Evolutionary conservation across 2,113 vertebrate species (phyloP), one percentile per base, ranked within the genome.

Genomic region (Ceratotherium simum): DNA sequence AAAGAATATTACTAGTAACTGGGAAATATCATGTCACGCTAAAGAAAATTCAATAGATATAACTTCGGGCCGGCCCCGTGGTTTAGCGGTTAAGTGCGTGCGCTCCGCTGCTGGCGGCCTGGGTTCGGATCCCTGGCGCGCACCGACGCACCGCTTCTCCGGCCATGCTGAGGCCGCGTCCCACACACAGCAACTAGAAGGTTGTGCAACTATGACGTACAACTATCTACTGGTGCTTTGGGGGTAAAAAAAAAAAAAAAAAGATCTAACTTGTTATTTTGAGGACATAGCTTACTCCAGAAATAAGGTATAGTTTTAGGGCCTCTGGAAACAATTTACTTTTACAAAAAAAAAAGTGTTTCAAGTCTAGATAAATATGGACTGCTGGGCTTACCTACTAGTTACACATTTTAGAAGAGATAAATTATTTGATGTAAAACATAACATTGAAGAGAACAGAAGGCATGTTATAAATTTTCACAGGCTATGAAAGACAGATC

Each of bases 1-100:
- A 92, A 89, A 62, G n/a, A 93, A 75, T 82, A 89, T 14, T 69
- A 70, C 58, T 39, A 96, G 70, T 58, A 91, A 91, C 31, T 76
- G 39, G 27, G 51, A 87, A 96, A 62, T 46, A 54, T 58, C 48
- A 87, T 54, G 25, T 69, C 69, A 72, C n/a, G 46, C 23, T 42
- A 87, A 48, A 58, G 60, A 97, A 39, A 93, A 87, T 90, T 94
- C 67, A 91, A 62, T 7, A 86, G 42, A 64, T 62, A 82, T 4
- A 33, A 82, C n/a, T n/a, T n/a, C n/a, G n/a, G n/a, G n/a, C n/a
- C n/a, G n/a, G n/a, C n/a, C n/a, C n/a, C n/a, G n/a, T n/a, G n/a
- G n/a, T n/a, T n/a, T n/a, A n/a, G n/a, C n/a, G n/a, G n/a, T n/a
- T n/a, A n/a, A n/a, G n/a, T n/a, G n/a, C n/a, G n/a, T n/a, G n/a